Conservation (phyloP, 23 tunicate genomes). For the Halocynthia roretzi region DNA sequence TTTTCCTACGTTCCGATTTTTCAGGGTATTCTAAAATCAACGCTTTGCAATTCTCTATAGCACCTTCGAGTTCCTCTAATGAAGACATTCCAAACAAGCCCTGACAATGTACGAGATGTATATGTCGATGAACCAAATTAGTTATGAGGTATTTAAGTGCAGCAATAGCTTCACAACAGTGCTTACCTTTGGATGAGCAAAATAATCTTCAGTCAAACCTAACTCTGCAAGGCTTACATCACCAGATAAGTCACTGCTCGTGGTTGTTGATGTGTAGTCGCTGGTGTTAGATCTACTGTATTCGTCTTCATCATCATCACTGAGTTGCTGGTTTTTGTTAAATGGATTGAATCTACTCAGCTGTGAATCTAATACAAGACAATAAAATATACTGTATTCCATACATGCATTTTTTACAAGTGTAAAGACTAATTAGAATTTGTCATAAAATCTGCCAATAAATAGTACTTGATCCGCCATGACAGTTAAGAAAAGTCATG, state of each 20-base stretch:
- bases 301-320: conserved; percentile 15
- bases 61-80: conserved; percentile 53
- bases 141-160: too few relatives aligned
- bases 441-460: too few relatives aligned
- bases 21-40: conserved; percentile 42
- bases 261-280: conserved; percentile 9
- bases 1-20: conserved; percentile 41
- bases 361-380: too few relatives aligned
- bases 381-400: too few relatives aligned
- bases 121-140: too few relatives aligned
- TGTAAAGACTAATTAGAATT: too few relatives aligned
- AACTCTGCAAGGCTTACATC: conserved; percentile 55
- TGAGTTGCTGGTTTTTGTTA: conserved; percentile 6
- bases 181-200: conserved; percentile 40
- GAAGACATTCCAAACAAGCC: conserved; percentile 47
- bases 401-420: too few relatives aligned
- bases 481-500: too few relatives aligned
- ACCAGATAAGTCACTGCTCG: conserved; percentile 34
- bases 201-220: conserved; percentile 73
- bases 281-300: conserved; percentile 13
- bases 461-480: too few relatives aligned
- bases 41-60: conserved; percentile 64
- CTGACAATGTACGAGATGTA: not conserved
- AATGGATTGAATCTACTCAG: conserved; percentile 42
- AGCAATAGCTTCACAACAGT: not conserved